Base-by-base conservation (phyloP, 2,797 vertebrate genomes). In the Spinus olivaceus region DNA sequence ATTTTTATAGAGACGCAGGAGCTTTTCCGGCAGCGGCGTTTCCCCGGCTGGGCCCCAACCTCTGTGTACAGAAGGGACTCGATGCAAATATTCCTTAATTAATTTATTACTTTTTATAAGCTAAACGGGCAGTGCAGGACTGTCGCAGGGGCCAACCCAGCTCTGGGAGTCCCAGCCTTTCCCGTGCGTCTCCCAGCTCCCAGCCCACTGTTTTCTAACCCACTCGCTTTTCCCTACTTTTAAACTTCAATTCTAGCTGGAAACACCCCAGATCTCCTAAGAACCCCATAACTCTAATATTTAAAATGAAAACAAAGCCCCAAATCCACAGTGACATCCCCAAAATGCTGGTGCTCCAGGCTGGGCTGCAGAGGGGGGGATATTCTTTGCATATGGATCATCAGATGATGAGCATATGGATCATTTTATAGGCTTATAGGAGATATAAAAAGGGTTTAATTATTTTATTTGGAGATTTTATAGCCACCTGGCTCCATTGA, bases 31-130 rank as follows among this genome's bases (percentile, higher is more conserved):
- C n/a, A 25, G 56, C 3, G 17, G 77, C 33, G 1, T 93, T 90
- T 92, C 59, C 92, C 66, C 49, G 15, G 86, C 76, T 82, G 84
- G 88, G 87, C 73, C 88, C 69, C 81, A 39, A 24, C 65, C 88
- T 39, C 67, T 97, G 96, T 97, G 97, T 94, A 97, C 81, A 98
- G 97, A 97, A 96, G 96, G 94, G 95, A 95, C 69, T 94, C 4
- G 63, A 88, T 88, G 77, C 91, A 90, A 92, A 89, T 84, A 94
- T 79, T 95, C 85, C 17, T 94, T 88, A 51, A 97, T 90, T 97
- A 98, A 98, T 98, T 99, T 98, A 98, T 99, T 98, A 98, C 95
- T 97, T 98, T 95, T 98, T 98, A 96, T 98, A 98, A 98, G 96
- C 94, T 96, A 95, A 71, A 88, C 39, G 53, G 87, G 86, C 80